phyloP scores from a whole-genome alignment of 37 sponge, comb jelly and placozoan species.

The Crambe crambe region DNA sequence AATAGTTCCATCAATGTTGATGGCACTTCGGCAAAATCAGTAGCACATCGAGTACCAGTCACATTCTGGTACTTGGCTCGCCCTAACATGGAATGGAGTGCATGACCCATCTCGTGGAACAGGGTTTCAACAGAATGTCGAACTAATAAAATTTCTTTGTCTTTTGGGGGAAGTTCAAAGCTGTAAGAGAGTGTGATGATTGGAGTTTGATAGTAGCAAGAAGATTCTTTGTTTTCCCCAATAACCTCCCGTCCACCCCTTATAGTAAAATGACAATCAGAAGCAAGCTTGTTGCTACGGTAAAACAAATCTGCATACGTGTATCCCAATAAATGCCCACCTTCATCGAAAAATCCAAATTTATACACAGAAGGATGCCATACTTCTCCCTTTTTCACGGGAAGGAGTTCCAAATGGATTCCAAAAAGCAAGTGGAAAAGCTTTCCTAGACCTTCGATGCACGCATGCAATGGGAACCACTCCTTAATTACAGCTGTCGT shows the following conservation, averaged over 20 bases:
- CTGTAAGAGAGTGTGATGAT: constrained; percentile 76
- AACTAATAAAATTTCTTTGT: constrained; percentile 31
- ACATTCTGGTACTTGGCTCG: constrained; percentile 87
- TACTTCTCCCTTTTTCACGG: constrained; percentile 51
- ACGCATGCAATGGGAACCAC: constrained; percentile 62
- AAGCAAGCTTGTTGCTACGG: constrained; percentile 39
- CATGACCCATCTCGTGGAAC: constrained; percentile 98
- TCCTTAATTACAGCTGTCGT: background rate
- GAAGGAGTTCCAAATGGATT: constrained; percentile 39
- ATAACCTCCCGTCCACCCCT: constrained; percentile 65
- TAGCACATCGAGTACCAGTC: constrained; percentile 92
- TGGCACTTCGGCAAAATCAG: constrained; percentile 96
- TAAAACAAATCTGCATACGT: constrained; percentile 73
- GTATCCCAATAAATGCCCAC: constrained; percentile 63
- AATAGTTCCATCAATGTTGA: constrained; percentile 93
- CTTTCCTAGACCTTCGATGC: constrained; percentile 60
- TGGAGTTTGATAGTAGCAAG: constrained; percentile 66
- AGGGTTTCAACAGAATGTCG: constrained; percentile 76
- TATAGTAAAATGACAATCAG: constrained; percentile 86
- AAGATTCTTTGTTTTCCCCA: background rate
- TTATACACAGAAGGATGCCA: constrained; percentile 74
- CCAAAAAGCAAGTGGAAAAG: constrained; percentile 67
- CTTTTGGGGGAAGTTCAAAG: constrained; percentile 8
- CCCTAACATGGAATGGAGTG: constrained; percentile 90
- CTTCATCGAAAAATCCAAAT: constrained; percentile 58